Evolutionary conservation across 2,797 vertebrate species (phyloP).

Genomic region (Myotis vivesi): DNA sequence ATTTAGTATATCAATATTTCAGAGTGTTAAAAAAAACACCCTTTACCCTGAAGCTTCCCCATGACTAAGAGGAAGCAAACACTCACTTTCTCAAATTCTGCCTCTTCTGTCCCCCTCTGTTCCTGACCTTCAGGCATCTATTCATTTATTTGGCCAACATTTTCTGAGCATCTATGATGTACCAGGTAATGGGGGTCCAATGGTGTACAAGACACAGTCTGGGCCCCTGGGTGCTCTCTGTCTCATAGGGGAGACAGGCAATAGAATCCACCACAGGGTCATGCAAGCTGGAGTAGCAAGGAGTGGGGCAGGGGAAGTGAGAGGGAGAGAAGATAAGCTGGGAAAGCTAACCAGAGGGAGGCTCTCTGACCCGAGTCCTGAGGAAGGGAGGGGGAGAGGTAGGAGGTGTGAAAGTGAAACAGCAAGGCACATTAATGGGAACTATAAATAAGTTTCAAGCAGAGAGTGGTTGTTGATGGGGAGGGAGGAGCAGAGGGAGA

Average conservation of each 20-base stretch:
- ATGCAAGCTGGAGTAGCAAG: neutral
- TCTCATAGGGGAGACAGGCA: neutral
- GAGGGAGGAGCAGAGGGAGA: neutral
- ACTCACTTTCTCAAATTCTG: neutral
- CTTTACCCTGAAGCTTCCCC: neutral
- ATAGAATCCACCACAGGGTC: neutral
- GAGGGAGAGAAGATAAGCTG: neutral
- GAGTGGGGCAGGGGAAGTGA: neutral
- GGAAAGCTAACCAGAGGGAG: neutral
- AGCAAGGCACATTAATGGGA: neutral
- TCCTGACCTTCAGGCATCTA: neutral
- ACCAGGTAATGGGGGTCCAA: neutral
- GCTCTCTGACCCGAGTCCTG: neutral
- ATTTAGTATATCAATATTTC: neutral
- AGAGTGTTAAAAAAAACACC: neutral
- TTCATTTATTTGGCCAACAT: neutral
- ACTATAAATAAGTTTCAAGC: neutral
- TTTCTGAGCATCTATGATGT: neutral
- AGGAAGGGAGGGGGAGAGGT: neutral
- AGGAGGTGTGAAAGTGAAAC: neutral
- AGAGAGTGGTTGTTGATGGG: neutral
- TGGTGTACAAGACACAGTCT: neutral
- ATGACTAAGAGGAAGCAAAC: neutral
- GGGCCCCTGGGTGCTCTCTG: neutral
- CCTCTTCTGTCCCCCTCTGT: neutral